A percentile compares a stretch with the other conserved stretches of the same genome.
These are phyloP conservation scores for Rhingia campestris DNA, from an alignment of 2,888 invertebrate genomes.

Conservation along the genomic window DNA sequence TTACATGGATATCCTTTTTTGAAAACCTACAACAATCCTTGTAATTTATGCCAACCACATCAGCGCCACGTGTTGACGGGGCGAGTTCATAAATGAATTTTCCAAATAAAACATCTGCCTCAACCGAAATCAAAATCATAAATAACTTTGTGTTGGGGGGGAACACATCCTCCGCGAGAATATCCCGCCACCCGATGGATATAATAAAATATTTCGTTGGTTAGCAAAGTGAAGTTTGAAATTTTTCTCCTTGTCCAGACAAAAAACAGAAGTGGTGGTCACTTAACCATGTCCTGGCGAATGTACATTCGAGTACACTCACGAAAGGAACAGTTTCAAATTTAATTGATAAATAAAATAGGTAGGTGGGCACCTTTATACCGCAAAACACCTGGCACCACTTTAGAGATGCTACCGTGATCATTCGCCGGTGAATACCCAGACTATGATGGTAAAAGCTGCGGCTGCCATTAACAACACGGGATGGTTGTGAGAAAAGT, in stretches of 20 bases:
- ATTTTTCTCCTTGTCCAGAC: too few species aligned
- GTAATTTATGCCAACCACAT: constrained; percentile 44
- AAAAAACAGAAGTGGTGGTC: neutral
- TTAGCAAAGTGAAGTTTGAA: neutral
- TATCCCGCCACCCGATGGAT: neutral
- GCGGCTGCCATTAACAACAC: constrained; percentile 22
- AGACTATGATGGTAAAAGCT: constrained; percentile 24
- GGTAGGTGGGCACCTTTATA: constrained; percentile 8
- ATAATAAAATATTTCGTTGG: constrained; percentile 16
- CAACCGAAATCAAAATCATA: constrained; percentile 24
- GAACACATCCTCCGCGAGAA: neutral
- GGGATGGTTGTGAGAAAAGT: neutral
- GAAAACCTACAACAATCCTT: neutral
- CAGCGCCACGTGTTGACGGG: constrained; percentile 5
- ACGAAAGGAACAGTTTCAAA: constrained; percentile 27
- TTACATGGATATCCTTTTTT: constrained; percentile 20
- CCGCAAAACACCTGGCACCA: constrained; percentile 60
- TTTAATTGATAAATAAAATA: constrained; percentile 44
- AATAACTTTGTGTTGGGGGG: constrained; percentile 4
- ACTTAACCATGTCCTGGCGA: neutral
- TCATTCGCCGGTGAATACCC: constrained; percentile 43
- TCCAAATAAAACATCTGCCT: constrained; percentile 9
- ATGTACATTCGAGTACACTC: neutral
- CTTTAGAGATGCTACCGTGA: constrained; percentile 37
- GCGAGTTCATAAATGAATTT: constrained; percentile 22